phyloP scores from a whole-genome alignment of 64 coral and sea anemone species.

The Astreopora myriophthalma region DNA sequence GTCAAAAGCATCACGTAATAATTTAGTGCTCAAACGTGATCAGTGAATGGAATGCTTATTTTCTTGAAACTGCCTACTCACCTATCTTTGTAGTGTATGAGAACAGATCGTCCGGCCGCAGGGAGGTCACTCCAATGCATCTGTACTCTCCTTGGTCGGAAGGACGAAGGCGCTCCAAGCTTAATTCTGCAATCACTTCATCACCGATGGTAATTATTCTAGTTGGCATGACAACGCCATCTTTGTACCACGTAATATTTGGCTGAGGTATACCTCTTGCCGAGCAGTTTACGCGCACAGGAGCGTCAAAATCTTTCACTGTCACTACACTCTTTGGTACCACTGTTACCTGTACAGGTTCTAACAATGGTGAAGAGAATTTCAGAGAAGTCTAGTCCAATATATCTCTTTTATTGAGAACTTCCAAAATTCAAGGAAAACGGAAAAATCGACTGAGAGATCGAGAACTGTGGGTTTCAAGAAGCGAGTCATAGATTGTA shows the following conservation, averaged over 20 bases:
- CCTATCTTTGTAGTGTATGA: constrained; percentile 48
- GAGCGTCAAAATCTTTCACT: constrained; percentile 29
- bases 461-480: too few species aligned
- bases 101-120: constrained; percentile 17
- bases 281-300: constrained; percentile 74
- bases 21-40: too few species aligned
- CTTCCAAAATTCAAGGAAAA: too few species aligned
- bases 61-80: neutral
- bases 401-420: too few species aligned
- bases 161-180: constrained; percentile 11
- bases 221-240: constrained; percentile 69
- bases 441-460: too few species aligned
- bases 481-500: too few species aligned
- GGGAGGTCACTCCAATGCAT: constrained; percentile 1
- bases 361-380: neutral
- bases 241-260: constrained; percentile 89
- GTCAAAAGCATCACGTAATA: too few species aligned
- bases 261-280: constrained; percentile 71
- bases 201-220: constrained; percentile 10
- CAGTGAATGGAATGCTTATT: too few species aligned
- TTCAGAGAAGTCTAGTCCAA: neutral
- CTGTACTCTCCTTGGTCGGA: constrained; percentile 51
- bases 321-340: neutral
- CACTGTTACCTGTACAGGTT: constrained; percentile 18
- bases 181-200: constrained; percentile 10